Evolutionary conservation across 2,113 vertebrate species (phyloP), one percentile per base, ranked within the genome.

Genomic region (Cranoglanis bouderius): DNA sequence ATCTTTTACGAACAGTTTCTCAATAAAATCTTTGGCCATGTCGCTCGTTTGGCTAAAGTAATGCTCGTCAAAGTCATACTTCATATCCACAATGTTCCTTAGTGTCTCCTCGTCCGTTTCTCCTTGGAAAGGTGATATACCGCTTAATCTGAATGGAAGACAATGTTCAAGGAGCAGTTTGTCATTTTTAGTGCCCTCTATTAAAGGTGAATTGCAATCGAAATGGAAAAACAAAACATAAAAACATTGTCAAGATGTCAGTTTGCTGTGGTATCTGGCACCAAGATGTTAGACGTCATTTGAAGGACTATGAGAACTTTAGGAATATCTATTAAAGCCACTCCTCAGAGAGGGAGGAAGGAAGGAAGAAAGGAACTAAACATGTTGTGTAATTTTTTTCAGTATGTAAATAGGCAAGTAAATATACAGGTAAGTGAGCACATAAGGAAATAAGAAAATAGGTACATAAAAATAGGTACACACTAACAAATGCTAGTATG

Each of bases 81-180:
- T 92, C 35, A 96, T 91, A 0, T 93, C 91, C 3, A 95, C 90
- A 0, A 96, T 86, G 1, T 96, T 97, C 57, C 82, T 91, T 53
- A 97, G 93, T 18, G 96, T 96, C 88, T 96, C 95, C 12, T 92
- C 91, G 10, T 96, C 93, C 0, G 94, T 96, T 5, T 96, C 93
- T 0, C 95, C 96, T 92, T 96, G 96, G 93, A 97, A 97, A 0
- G 95, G 96, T 19, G 95, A 97, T 91, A 96, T 85, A 0, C 97
- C 97, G 26, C 97, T 97, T 88, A 97, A 92, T 89, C 97, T 97
- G 92, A 59, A 55, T 82, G 85, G 12, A 1, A 84, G 35, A 32
- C 46, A 81, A 21, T 1, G 18, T 21, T 21, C 38, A 55, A 38
- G 32, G 9, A 12, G 1, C 18, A 21, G n/a, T 12, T 21, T 24